Conservation (phyloP, 2,113 vertebrate species). For the Xyliphius kryptos region DNA sequence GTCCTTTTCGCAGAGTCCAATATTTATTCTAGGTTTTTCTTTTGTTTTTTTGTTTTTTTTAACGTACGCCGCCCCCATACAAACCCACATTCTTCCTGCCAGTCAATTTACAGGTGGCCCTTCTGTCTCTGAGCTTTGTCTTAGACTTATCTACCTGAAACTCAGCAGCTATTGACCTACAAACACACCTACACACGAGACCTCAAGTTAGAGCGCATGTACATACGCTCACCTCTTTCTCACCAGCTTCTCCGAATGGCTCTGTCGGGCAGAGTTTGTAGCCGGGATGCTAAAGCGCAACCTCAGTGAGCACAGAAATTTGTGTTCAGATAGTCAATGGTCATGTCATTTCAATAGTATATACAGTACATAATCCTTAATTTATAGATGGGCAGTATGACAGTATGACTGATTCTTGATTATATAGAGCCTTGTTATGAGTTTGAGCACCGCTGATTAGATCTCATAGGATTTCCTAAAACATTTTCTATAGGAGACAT, state of each 20-base stretch:
- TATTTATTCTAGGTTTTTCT: conserved; percentile 17
- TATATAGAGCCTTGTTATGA: too few relatives aligned
- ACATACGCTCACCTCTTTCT: conserved; percentile 44
- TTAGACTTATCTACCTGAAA: conserved; percentile 53
- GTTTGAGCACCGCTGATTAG: too few relatives aligned
- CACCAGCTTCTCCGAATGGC: conserved; percentile 53
- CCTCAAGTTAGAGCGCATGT: conserved; percentile 29
- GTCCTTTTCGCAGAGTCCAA: not conserved
- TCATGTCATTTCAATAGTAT: too few relatives aligned
- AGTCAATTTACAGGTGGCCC: conserved; percentile 56
- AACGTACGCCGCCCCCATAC: not conserved
- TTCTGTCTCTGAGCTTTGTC: conserved; percentile 67
- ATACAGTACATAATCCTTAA: conserved; percentile 34
- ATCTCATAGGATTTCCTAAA: too few relatives aligned
- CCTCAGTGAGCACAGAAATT: not conserved
- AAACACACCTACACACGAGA: conserved; percentile 15
- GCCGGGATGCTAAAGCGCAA: not conserved
- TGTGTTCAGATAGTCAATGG: conserved; percentile 12
- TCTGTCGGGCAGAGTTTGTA: conserved; percentile 17
- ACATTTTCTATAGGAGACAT: too few relatives aligned
- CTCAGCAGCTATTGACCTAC: conserved; percentile 57
- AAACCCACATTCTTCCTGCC: conserved; percentile 35
- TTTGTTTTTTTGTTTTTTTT: conserved; percentile 9
- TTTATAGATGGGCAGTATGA: too few relatives aligned
- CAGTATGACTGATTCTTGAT: too few relatives aligned